phyloP scores from a whole-genome alignment of 2,797 vertebrate genomes.

The Molossus alvarezi region DNA sequence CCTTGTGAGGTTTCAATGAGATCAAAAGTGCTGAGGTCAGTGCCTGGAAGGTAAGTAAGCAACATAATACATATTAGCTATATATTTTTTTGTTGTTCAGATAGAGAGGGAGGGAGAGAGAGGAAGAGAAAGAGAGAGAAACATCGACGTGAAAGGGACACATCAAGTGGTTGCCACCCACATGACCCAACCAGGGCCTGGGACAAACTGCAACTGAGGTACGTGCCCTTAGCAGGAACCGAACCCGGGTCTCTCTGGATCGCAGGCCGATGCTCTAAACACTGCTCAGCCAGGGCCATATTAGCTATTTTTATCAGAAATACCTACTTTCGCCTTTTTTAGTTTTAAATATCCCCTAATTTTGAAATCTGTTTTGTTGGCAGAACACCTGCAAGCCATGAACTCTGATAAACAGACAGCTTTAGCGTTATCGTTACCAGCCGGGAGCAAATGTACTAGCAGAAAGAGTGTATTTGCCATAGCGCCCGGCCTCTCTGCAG shows the following conservation, averaged over 20 bases:
- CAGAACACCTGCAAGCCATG: neutral
- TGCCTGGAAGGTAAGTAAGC: neutral
- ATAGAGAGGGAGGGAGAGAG: too few relatives aligned
- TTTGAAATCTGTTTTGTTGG: neutral
- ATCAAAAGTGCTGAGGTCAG: neutral
- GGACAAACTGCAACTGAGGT: too few relatives aligned
- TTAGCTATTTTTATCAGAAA: constrained; percentile 19
- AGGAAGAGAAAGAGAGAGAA: too few relatives aligned
- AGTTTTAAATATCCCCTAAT: neutral
- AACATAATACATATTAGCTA: neutral
- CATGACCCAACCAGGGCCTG: too few relatives aligned
- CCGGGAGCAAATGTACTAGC: neutral
- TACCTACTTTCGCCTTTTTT: neutral
- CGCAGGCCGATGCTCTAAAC: too few relatives aligned
- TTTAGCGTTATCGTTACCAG: constrained; percentile 52
- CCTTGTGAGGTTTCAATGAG: constrained; percentile 29
- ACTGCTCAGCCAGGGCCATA: too few relatives aligned
- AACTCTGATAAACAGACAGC: neutral
- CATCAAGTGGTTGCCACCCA: too few relatives aligned
- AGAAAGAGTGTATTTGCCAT: neutral
- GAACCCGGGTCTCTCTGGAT: too few relatives aligned
- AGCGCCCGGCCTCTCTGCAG: neutral
- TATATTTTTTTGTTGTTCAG: too few relatives aligned
- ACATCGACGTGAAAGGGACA: too few relatives aligned
- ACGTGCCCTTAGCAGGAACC: too few relatives aligned